Conservation (phyloP, 2,888 invertebrate genomes). For the Hyppa rectilinea region DNA sequence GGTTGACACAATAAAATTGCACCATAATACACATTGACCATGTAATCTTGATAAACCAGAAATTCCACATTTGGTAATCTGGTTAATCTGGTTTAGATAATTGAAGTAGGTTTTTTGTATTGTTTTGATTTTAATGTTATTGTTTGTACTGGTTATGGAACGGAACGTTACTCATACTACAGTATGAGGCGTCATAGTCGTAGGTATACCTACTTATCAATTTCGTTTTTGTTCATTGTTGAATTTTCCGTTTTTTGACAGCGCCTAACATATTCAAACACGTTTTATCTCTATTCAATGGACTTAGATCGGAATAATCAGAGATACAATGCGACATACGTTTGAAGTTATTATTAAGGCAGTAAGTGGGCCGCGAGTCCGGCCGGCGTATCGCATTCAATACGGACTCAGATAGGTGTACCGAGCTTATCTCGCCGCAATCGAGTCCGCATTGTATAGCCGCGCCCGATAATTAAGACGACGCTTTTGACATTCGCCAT, state of each 20-base stretch:
- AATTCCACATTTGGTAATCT: constrained; percentile 80
- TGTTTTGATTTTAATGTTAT: constrained; percentile 73
- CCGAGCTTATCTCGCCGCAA: constrained; percentile 88
- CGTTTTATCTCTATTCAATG: constrained; percentile 85
- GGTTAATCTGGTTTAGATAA: constrained; percentile 83
- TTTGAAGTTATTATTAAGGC: constrained; percentile 89
- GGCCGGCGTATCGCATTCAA: constrained; percentile 83
- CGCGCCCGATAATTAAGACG: constrained; percentile 90
- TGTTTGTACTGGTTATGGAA: constrained; percentile 59
- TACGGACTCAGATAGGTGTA: constrained; percentile 83
- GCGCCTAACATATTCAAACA: constrained; percentile 77
- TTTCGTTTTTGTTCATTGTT: constrained; percentile 47
- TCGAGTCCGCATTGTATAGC: constrained; percentile 89
- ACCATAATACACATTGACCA: constrained; percentile 77
- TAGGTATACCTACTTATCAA: constrained; percentile 18
- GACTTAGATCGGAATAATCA: constrained; percentile 88
- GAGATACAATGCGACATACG: constrained; percentile 88
- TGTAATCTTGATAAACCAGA: constrained; percentile 84
- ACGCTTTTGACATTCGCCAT: constrained; percentile 91
- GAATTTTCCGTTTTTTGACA: constrained; percentile 71
- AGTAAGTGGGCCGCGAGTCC: constrained; percentile 79
- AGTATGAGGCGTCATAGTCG: constrained; percentile 21
- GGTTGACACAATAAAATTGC: constrained; percentile 80
- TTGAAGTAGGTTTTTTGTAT: constrained; percentile 73
- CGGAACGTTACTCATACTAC: constrained; percentile 51